These are phyloP conservation scores for Azemiops feae DNA, from an alignment of 2,113 vertebrate genomes.

Conservation along the genomic window DNA sequence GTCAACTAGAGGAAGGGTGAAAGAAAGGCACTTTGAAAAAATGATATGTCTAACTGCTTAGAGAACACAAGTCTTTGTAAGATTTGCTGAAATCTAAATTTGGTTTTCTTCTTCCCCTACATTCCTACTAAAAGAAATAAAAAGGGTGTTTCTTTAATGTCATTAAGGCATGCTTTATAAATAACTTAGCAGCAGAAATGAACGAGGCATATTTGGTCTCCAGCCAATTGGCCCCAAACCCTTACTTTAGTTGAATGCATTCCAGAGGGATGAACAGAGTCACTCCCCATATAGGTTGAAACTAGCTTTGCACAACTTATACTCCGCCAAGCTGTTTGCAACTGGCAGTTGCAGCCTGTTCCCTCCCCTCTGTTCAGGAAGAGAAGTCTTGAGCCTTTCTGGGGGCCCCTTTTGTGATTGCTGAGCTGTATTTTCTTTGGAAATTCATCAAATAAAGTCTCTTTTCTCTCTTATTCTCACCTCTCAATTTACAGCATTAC, in stretches of 20 bases:
- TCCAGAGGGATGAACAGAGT: conserved; percentile 20
- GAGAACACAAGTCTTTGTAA: background rate
- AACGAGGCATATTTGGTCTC: background rate
- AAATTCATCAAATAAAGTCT: background rate
- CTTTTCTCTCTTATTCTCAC: background rate
- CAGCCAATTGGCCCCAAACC: conserved; percentile 30
- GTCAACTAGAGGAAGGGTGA: background rate
- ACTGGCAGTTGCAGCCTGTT: background rate
- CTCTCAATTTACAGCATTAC: background rate
- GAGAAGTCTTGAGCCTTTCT: background rate
- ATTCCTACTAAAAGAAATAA: background rate
- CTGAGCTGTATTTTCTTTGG: background rate
- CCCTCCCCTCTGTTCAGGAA: background rate
- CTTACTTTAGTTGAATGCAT: conserved; percentile 40
- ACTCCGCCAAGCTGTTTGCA: background rate
- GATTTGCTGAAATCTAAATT: background rate
- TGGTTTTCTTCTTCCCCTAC: background rate
- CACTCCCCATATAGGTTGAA: conserved; percentile 11
- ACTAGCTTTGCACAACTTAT: background rate
- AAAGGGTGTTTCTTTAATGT: conserved; percentile 19
- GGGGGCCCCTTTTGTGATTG: background rate
- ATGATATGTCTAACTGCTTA: too few relatives aligned
- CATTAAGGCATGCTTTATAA: conserved; percentile 26
- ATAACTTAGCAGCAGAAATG: conserved; percentile 43
- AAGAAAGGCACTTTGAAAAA: background rate